phyloP scores from a whole-genome alignment of 2,888 invertebrate genomes.

The Fissipunctia ypsillon region DNA sequence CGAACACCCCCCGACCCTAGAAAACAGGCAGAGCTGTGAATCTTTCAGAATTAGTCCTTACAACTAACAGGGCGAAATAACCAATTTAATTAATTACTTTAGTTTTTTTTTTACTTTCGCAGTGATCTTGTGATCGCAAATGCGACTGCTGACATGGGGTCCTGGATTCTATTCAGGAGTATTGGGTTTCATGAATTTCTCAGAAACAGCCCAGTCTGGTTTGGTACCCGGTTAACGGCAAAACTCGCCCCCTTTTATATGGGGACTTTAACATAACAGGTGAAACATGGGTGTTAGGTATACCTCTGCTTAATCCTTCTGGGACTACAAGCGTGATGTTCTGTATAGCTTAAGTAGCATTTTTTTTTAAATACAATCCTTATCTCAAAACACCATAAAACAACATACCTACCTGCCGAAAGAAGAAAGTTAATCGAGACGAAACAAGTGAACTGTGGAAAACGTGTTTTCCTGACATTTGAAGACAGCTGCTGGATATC shows the following conservation, averaged over 20 bases:
- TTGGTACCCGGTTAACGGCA: neutral
- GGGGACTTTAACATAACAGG: neutral
- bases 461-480: slow-evolving; percentile 58
- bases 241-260: neutral
- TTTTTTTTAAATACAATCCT: neutral
- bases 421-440: slow-evolving; percentile 40
- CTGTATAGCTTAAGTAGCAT: no score
- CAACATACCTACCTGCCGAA: neutral
- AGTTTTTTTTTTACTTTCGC: neutral
- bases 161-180: neutral
- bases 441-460: slow-evolving; percentile 10
- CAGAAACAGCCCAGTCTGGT: neutral
- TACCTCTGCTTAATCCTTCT: neutral
- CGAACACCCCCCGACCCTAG: no score
- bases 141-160: neutral
- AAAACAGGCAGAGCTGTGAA: neutral
- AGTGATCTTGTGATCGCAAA: neutral
- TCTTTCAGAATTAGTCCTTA: neutral
- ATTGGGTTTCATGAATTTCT: neutral
- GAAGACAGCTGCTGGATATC: slow-evolving; percentile 4
- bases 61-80: neutral
- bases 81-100: neutral
- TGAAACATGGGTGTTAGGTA: neutral
- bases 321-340: no score
- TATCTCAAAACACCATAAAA: neutral